A percentile compares a stretch with the other conserved stretches of the same genome.
Conservation (phyloP, 92 coral and sea anemone species). For the Zoanthus sansibaricus region DNA sequence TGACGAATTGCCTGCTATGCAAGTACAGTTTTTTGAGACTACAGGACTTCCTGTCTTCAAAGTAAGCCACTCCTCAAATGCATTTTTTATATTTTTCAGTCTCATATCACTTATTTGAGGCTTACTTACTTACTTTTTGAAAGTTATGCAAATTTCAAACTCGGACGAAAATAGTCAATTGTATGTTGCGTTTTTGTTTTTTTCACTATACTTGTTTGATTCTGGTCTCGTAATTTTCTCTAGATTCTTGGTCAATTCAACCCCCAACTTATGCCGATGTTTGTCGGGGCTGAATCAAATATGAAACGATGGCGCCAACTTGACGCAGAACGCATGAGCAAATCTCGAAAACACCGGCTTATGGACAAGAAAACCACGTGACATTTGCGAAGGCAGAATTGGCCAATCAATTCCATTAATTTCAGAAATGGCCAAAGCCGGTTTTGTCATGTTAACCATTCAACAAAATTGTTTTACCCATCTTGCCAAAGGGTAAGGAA, state of each 20-base stretch:
- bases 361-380: conserved; percentile 16
- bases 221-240: neutral
- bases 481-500: neutral
- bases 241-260: conserved; percentile 87
- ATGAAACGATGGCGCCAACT: conserved; percentile 90
- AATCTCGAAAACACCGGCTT: neutral
- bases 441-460: neutral
- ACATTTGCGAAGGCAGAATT: neutral
- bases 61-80: conserved; percentile 44
- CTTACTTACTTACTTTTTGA: no score
- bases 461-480: neutral
- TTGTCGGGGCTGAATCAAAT: conserved; percentile 89
- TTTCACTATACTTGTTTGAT: neutral
- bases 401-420: neutral
- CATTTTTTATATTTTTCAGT: neutral
- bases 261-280: conserved; percentile 81
- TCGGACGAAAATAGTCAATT: no score
- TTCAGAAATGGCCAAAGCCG: neutral
- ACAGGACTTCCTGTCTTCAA: conserved; percentile 96
- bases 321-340: conserved; percentile 65
- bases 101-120: neutral
- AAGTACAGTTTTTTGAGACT: conserved; percentile 94
- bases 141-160: no score
- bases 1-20: conserved; percentile 92
- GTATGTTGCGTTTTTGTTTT: no score